Evolutionary conservation across 2,113 vertebrate genomes (phyloP).

Genomic region (Junco hyemalis): DNA sequence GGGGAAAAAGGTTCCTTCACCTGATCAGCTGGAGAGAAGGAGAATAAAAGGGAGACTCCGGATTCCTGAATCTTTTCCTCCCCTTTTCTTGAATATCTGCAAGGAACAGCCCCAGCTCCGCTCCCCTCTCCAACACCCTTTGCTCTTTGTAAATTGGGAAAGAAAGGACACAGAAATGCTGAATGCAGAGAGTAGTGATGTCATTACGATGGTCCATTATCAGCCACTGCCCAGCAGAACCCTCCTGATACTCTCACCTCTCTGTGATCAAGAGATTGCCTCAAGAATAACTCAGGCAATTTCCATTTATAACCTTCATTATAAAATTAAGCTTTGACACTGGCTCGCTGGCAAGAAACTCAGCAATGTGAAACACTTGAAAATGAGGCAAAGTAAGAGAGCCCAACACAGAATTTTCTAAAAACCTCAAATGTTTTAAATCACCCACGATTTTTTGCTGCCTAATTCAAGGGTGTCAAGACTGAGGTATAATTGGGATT

Average conservation of each 20-base stretch:
- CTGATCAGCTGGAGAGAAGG: neutral
- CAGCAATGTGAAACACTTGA: neutral
- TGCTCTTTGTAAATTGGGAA: neutral
- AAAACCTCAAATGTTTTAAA: neutral
- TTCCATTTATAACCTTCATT: neutral
- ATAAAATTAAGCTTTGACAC: neutral
- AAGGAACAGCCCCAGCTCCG: neutral
- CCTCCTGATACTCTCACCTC: neutral
- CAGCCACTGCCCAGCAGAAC: neutral
- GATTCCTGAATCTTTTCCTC: neutral
- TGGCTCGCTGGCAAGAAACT: neutral
- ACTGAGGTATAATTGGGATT: neutral
- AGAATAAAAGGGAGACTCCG: neutral
- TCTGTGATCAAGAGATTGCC: neutral
- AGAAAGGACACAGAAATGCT: neutral
- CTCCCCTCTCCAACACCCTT: neutral
- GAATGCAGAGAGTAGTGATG: neutral
- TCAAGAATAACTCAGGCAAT: neutral
- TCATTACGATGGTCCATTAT: neutral
- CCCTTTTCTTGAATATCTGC: neutral
- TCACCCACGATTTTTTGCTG: neutral
- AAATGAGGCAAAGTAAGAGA: neutral
- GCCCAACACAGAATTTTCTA: accelerated
- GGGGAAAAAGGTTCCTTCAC: accelerated
- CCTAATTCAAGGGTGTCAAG: neutral